Evolutionary conservation across 2,113 vertebrate genomes (phyloP), one percentile per base, ranked within the genome.

Genomic region (Acrocephalus kingi): DNA sequence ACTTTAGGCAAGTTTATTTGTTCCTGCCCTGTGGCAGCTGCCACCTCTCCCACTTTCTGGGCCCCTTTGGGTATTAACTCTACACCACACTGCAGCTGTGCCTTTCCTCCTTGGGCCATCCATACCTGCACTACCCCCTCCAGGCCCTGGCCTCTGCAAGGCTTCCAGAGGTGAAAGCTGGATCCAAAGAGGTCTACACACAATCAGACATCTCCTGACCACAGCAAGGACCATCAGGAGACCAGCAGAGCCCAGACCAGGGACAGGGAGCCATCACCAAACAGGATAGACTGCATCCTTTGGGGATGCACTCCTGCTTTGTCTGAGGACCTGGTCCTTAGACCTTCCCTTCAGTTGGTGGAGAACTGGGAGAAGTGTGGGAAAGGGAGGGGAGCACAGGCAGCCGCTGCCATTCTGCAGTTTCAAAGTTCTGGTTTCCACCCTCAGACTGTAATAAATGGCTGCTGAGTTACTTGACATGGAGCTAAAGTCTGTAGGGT

Each of bases 401-500:
- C 0, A 0, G 21, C 25, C 0, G 0, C 66, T 92, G 81, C 76
- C 62, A 66, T 66, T 81, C 83, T 56, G 31, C 45, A 33, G 43
- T 80, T 88, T 67, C 84, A 59, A 37, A 82, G 74, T 79, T 92
- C 74, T 87, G 66, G 51, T 88, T 90, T 88, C 86, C 43, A 0
- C 64, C 64, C 73, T 85, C 84, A 51, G 81, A 94, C 85, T 91
- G 14, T 91, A 83, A 96, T 94, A 96, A 95, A 92, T 92, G 90
- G 82, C 82, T 85, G 73, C 80, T 91, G 93, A 82, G 82, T 93
- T 95, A 68, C 89, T 95, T 94, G 96, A 96, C 93, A 78, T 83
- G 89, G 93, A 97, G 92, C 90, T 89, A 59, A 94, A 97, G 95
- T 97, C 96, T 96, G 92, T 85, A 75, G 96, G 96, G 90, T 97